Evolutionary conservation across 2,797 vertebrate species (phyloP), one percentile per base, ranked within the genome.

Genomic region (Gallinago solitaria): DNA sequence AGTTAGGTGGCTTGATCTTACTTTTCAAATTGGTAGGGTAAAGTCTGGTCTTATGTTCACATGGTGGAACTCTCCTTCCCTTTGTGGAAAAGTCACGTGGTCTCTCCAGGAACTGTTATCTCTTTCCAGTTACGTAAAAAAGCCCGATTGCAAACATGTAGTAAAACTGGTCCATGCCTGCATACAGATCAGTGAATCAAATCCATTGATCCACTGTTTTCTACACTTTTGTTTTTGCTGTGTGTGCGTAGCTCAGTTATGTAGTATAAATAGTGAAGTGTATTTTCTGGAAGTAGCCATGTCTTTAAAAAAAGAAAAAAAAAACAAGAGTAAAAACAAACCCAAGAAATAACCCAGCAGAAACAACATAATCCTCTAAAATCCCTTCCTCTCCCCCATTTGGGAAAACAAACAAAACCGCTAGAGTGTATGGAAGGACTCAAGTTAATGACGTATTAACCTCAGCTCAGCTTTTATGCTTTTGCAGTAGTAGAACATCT

Each of bases 1-100:
- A 59, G 5, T 20, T 19, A 30, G 23, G 5, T 0, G 3, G 47
- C 39, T 59, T 68, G 14, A 25, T 64, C 4, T 35, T 73, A 9
- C 8, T 59, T 87, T 37, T 50, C 12, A 27, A 48, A 7, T 23
- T 50, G 6, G n/a, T 16, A 24, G 20, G 21, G 13, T 37, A 13
- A 61, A 4, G 7, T 30, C 12, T 9, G 20, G 6, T 30, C 4
- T 3, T 9, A 16, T 4, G 4, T 39, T 70, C 5, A 5, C 0
- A 2, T 13, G 17, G 30, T 32, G 27, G 25, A 19, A 41, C 32
- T 16, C 9, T 45, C 16, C 61, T 83, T 47, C 3, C 9, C 5
- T 74, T 35, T n/a, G 3, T 78, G 21, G 56, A 47, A 53, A 53
- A 30, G 33, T 60, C 21, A 19, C 0, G 0, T n/a, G 6, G 10